phyloP scores from a whole-genome alignment of 2,113 vertebrate species.

The Elgaria multicarinata region DNA sequence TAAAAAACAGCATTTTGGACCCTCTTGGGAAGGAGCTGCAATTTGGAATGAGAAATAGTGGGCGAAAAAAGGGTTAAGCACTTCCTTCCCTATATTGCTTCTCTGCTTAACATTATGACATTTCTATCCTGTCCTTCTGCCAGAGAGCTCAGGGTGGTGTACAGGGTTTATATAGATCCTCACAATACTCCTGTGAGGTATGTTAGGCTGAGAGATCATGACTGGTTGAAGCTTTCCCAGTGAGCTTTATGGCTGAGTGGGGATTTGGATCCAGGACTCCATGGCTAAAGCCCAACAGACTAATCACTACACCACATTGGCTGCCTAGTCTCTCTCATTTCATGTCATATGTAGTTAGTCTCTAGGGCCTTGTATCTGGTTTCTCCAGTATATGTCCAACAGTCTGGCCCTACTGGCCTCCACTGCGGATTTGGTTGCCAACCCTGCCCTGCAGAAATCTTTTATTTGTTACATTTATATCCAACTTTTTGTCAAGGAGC shows the following conservation, averaged over 20 bases:
- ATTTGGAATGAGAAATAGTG: not conserved
- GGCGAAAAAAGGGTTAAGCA: not conserved
- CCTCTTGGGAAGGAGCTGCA: not conserved
- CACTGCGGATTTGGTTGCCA: not conserved
- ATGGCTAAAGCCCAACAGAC: not conserved
- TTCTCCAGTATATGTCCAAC: not conserved
- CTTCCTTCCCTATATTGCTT: not conserved
- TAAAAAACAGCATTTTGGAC: not conserved
- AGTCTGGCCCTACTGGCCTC: not conserved
- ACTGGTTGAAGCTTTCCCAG: not conserved
- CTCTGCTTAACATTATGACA: not conserved
- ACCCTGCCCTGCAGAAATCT: not conserved
- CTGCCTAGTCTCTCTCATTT: not conserved
- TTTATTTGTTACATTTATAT: not conserved
- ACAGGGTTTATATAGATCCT: not conserved
- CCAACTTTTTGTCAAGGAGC: not conserved
- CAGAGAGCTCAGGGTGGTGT: not conserved
- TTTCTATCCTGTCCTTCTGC: not conserved
- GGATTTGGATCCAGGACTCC: not conserved
- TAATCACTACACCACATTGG: too few species aligned
- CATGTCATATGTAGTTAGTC: not conserved
- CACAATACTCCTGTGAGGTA: not conserved
- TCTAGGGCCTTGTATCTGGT: not conserved
- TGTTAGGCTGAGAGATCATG: not conserved
- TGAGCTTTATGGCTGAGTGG: not conserved